Evolutionary conservation across 2,888 invertebrate species (phyloP), one percentile per base, ranked within the genome.

Genomic region (Melieria omissa): DNA sequence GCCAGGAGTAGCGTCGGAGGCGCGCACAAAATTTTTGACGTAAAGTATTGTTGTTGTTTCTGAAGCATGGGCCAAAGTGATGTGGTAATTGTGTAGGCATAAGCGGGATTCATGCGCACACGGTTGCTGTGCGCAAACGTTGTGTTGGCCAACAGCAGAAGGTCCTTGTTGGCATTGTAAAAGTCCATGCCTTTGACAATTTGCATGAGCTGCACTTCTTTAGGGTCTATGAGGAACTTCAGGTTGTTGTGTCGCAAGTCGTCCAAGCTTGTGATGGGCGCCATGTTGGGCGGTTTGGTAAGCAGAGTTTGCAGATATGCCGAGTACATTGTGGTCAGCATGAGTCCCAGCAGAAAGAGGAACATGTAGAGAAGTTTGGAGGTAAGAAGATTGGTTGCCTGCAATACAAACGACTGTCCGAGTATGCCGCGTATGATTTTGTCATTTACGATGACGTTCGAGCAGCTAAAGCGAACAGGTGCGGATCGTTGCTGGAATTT

Each of bases 401-500:
- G 71, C 45, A 82, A 65, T 0, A 65, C 46, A 65, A 82, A 79
- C 0, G 81, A 54, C 52, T 84, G 84, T 1, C 71, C 74, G 6
- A 83, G 44, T 3, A 79, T 65, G n/a, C 79, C 80, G 3, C 82
- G 74, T 4, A 85, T 60, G 0, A 79, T 76, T 45, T 78, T 73
- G 52, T 81, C 78, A 6, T 76, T 69, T 5, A 78, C 9, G 7
- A 62, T 55, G 6, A 69, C 10, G 10, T 63, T 69, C 12, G 61
- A 44, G 47, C 16, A 67, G 45, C 7, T 67, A 44, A 67, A 12
- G 6, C 41, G 14, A 29, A 29, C 29, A 52, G 49, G 16, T 42
- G 9, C 12, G 12, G 42, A 44, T 9, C 58, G 29, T n/a, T 63
- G 55, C 8, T 29, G 29, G 29, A 29, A 29, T 29, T 29, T 29